phyloP scores from a whole-genome alignment of 1,140 invertebrate species.

The Drosophila kanapiae region DNA sequence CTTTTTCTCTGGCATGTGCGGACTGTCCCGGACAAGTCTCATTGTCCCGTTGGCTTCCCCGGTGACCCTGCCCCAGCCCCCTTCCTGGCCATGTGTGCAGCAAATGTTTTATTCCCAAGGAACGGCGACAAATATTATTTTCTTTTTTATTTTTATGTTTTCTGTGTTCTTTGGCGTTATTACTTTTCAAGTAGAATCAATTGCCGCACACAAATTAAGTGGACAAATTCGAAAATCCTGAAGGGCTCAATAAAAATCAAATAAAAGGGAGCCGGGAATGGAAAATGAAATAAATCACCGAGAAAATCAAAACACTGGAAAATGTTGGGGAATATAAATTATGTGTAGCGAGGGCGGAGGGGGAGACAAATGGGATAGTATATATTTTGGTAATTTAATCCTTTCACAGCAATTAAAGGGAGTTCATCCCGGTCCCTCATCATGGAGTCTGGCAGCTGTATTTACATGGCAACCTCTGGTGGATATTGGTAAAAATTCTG shows the following conservation, averaged over 20 bases:
- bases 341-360: neutral
- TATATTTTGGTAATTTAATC: conserved; percentile 62
- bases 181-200: conserved; percentile 49
- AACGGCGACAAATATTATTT: conserved; percentile 57
- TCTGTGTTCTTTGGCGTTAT: conserved; percentile 21
- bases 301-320: conserved; percentile 61
- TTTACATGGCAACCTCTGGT: neutral
- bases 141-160: conserved; percentile 31
- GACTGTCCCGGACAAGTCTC: conserved; percentile 40
- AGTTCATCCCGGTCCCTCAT: conserved; percentile 25
- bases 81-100: conserved; percentile 63
- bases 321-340: conserved; percentile 28
- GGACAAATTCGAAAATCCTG: conserved; percentile 63
- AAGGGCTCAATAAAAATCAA: conserved; percentile 59
- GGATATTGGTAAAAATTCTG: neutral
- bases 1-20: conserved; percentile 43
- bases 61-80: conserved; percentile 22
- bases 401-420: conserved; percentile 57
- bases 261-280: conserved; percentile 35
- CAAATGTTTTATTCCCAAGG: conserved; percentile 64
- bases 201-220: conserved; percentile 55
- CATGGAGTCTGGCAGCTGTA: conserved; percentile 1
- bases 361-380: conserved; percentile 10
- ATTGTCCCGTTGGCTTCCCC: conserved; percentile 16
- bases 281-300: conserved; percentile 55